Evolutionary conservation across 2,797 vertebrate genomes (phyloP), one percentile per base, ranked within the genome.

Genomic region (Cheirogaleus major): DNA sequence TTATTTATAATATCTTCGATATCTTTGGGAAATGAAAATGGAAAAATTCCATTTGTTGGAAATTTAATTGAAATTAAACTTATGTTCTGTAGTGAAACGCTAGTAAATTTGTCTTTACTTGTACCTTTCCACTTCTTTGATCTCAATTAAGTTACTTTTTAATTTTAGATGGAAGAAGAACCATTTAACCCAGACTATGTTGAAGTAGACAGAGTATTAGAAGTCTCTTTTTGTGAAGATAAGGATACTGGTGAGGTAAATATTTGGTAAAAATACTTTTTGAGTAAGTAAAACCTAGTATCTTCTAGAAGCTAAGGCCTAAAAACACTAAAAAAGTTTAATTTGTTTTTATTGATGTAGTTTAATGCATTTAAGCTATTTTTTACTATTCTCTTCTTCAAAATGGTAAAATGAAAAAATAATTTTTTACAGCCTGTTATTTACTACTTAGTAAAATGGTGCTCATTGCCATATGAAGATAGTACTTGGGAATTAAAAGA

Each of bases 391-490:
- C 18, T 65, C 32, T 76, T 80, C 97, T 93, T 87, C 97, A 98
- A 98, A 96, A 97, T 98, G 85, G 73, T 98, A 97, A 98, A 97
- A 96, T 96, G 63, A 65, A 59, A 27, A 59, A 59, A 59, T 27
- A 59, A 4, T 59, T 27, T 59, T 97, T 98, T 98, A 95, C 98
- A 99, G 99, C 99, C 99, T 98, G 99, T 99, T 98, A 99, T 99
- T 98, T 99, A 99, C 99, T 99, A 99, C 98, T 99, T 99, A 99
- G 99, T 99, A 98, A 99, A 99, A 98, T 99, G 99, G 99, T 99
- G 99, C 98, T 99, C 99, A 2, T 98, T 99, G 98, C 99, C 99
- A 5, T 99, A 99, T 72, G 99, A 99, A 98, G 99, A 99, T 98
- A 99, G 99, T 99, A 99, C 99, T 70, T 99, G 99, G 99, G 99